Percentiles rank a stretch among this genome's conserved stretches.
Evolutionary conservation across 2,797 vertebrate genomes (phyloP).

Genomic region (Myripristis jacobus): DNA sequence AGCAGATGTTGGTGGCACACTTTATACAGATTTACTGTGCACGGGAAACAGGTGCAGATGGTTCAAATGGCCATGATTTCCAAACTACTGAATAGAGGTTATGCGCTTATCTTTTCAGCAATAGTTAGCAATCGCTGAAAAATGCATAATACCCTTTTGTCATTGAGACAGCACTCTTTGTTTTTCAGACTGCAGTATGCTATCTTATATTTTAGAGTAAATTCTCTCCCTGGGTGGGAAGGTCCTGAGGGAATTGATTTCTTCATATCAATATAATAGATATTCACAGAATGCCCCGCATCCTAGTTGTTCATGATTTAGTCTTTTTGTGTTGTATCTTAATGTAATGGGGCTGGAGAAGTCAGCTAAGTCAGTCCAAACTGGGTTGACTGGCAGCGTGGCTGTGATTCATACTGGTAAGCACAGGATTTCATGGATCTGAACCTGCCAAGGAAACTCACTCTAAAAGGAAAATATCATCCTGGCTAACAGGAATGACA

Average conservation of each 20-base stretch:
- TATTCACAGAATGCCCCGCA: not conserved
- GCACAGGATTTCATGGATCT: not conserved
- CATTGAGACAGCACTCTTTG: not conserved
- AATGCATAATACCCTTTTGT: not conserved
- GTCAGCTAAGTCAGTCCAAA: not conserved
- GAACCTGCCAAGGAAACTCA: not conserved
- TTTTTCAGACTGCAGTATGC: not conserved
- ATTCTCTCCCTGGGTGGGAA: too few species aligned
- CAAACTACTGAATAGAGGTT: not conserved
- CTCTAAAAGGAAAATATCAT: not conserved
- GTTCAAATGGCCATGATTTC: not conserved
- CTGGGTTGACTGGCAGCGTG: not conserved
- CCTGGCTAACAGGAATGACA: not conserved
- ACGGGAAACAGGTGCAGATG: constrained; percentile 4
- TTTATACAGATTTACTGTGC: constrained; percentile 69
- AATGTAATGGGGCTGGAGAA: too few species aligned
- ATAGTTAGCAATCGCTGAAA: not conserved
- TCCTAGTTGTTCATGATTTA: too few species aligned
- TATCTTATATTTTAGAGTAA: too few species aligned
- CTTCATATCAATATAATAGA: too few species aligned
- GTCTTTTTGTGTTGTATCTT: too few species aligned
- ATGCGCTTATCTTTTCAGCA: not conserved
- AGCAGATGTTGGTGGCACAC: constrained; percentile 42
- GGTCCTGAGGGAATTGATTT: too few species aligned
- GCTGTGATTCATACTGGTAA: not conserved